Evolutionary conservation across 2,888 invertebrate species (phyloP), one percentile per base, ranked within the genome.

Genomic region (Myopa testacea): DNA sequence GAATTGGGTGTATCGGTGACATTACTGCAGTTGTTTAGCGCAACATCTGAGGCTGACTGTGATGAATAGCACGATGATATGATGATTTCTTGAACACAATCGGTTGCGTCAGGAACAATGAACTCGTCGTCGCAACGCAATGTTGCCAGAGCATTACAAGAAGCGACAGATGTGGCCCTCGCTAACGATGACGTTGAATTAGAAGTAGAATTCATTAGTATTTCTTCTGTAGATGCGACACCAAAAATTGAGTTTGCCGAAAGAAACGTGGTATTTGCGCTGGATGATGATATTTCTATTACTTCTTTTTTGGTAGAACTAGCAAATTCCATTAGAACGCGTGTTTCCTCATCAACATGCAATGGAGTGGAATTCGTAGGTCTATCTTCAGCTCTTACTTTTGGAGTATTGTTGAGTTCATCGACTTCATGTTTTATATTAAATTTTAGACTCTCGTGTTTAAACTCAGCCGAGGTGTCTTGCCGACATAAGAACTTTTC

Each of bases 271-370:
- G 81, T 80, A 8, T 82, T 26, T 8, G 75, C 55, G 26, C 70
- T 16, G 19, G 58, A 26, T 3, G 78, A 16, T 60, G 65, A 10
- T 5, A 79, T 68, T 1, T n/a, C 70, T 12, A 37, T 0, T 26
- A 37, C 37, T 16, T 26, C 55, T 7, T n/a, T 75, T 58, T 86
- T 86, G 78, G 85, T 87, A 0, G 87, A 87, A 8, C 85, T 86
- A 26, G 86, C 87, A 81, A 87, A 87, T 75, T 87, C 87, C 4
- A 87, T 82, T 45, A 87, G 75, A 0, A 87, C 87, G 1, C 86
- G 84, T 0, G 88, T 87, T 80, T 87, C 87, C 19, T 86, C 87
- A 63, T 79, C 87, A 52, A 84, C 84, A 7, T 14, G 70, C 52
- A 58, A 26, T 16, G 26, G 38, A 45, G 62, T 34, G 60, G 4